Percentiles rank a stretch among this genome's conserved stretches.
Evolutionary conservation across 2,888 invertebrate species (phyloP).

Genomic region (Agrochola lota): DNA sequence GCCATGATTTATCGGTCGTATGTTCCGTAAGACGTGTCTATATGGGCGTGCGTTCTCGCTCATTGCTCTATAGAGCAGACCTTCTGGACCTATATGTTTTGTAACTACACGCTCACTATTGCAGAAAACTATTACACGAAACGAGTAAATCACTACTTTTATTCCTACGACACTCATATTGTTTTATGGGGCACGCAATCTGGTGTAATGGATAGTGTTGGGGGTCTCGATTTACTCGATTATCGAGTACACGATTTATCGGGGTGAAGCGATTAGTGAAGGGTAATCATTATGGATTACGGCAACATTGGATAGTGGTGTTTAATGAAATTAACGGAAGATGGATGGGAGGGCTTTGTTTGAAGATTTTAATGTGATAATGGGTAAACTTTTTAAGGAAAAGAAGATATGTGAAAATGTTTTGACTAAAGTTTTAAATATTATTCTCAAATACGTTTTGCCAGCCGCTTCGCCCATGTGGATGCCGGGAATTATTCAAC

Average conservation of each 20-base stretch:
- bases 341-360: conserved; percentile 11
- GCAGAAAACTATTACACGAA: conserved; percentile 59
- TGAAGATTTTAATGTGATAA: not conserved
- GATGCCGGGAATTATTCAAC: no score
- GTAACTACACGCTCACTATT: conserved; percentile 18
- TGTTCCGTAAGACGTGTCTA: not conserved
- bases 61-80: not conserved
- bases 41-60: not conserved
- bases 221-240: conserved; percentile 52
- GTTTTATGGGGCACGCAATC: conserved; percentile 74
- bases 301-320: conserved; percentile 29
- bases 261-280: conserved; percentile 54
- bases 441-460: no score
- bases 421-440: no score
- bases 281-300: conserved; percentile 55
- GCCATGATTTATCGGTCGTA: no score
- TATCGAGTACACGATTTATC: conserved; percentile 59
- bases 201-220: conserved; percentile 68
- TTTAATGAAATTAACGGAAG: conserved; percentile 38
- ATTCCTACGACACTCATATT: conserved; percentile 68
- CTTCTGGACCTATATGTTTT: conserved; percentile 7
- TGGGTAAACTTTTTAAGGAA: not conserved
- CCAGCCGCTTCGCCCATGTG: no score
- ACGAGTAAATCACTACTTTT: conserved; percentile 67
- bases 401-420: no score